Evolutionary conservation across 64 coral and sea anemone genomes (phyloP), one percentile per base, ranked within the genome.

Genomic region (Acropora yongei): DNA sequence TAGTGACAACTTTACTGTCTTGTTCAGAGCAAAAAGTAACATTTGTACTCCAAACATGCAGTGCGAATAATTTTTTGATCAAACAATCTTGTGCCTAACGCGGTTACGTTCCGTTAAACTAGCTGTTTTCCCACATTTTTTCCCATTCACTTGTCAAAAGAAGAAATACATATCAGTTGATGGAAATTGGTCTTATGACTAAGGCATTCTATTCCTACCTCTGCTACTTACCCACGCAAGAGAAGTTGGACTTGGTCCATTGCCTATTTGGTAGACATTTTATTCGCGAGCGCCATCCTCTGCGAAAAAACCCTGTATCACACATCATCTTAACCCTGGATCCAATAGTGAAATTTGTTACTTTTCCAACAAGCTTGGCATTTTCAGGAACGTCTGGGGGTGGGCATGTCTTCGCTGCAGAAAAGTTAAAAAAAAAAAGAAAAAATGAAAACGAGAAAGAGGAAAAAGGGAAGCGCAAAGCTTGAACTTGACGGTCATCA

Each of bases 191-290:
- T 8, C 6, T 0, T 10, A 5, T 55, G 6, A 8, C 51, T 8
- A 55, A 5, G 10, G 51, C 10, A 10, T 10, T 5, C 51, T 10
- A 55, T 5, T 10, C 2, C 51, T 55, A 10, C 51, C 10, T 55
- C 51, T 68, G 63, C 63, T 47, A 85, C 82, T 48, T 11, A 85
- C 82, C 82, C 2, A 85, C 82, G 30, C 69, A 90, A 19, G 49
- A 57, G 19, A 79, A 61, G 11, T 57, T n/a, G 1, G n/a, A 11
- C 50, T 73, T 74, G 45, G 67, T 73, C 46, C 88, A 69, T 30
- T 73, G 30, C 44, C 88, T 61, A 68, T 40, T 53, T 67, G 88
- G 11, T 50, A 55, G 60, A 78, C 75, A 90, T 16, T 7, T 66
- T 17, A 72, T 68, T 72, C 50, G 47, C 68, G 10, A 12, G 20